Evolutionary conservation across 2,797 vertebrate genomes (phyloP).

Genomic region (Oreochromis mossambicus): DNA sequence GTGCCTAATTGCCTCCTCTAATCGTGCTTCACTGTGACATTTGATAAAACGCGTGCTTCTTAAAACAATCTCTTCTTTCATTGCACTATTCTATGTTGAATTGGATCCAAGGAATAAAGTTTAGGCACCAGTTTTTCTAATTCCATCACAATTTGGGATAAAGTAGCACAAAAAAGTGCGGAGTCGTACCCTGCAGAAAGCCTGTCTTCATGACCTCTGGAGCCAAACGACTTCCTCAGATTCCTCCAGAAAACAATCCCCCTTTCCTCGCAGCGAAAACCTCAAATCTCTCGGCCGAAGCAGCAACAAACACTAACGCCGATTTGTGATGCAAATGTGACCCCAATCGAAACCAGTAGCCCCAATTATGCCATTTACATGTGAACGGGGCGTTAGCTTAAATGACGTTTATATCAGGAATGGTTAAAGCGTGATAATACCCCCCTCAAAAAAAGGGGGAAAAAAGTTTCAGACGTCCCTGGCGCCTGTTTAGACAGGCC

Average conservation of each 20-base stretch:
- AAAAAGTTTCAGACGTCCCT: conserved; percentile 54
- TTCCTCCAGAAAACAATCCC: background rate
- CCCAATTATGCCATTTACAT: conserved; percentile 54
- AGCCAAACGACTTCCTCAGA: background rate
- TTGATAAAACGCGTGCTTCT: background rate
- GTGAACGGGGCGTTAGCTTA: conserved; percentile 60
- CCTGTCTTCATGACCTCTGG: background rate
- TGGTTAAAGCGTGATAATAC: conserved; percentile 26
- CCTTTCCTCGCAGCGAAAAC: conserved; percentile 17
- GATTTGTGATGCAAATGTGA: conserved; percentile 65
- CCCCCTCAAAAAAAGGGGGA: background rate
- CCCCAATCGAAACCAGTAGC: conserved; percentile 32
- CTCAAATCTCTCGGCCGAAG: conserved; percentile 22
- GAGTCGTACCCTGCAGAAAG: background rate
- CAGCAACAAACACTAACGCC: conserved; percentile 1
- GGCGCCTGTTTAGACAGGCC: conserved; percentile 81
- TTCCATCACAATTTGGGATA: background rate
- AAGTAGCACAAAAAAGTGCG: background rate
- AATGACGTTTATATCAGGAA: conserved; percentile 63
- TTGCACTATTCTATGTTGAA: background rate
- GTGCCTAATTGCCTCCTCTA: background rate
- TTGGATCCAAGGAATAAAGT: background rate
- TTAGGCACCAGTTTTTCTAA: background rate
- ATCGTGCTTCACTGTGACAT: background rate
- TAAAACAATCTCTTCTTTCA: background rate